Percentiles rank a stretch among this genome's conserved stretches.
phyloP scores from a whole-genome alignment of 1,140 invertebrate genomes.

The Stegodyphus mimosarum region DNA sequence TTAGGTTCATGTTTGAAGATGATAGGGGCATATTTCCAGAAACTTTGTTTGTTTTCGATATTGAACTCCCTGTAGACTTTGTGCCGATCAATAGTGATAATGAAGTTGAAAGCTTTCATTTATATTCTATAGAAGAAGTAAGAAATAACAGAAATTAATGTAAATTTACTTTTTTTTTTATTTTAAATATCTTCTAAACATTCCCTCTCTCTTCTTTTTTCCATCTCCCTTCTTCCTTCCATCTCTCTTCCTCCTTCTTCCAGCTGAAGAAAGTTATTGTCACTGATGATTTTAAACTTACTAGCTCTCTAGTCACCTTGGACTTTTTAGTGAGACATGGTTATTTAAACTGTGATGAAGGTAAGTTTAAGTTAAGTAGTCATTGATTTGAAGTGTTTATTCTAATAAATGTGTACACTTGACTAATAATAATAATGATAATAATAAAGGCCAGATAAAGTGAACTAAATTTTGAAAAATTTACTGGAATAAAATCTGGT shows the following conservation, averaged over 20 bases:
- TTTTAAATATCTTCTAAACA: no score
- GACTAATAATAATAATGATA: not conserved
- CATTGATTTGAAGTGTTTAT: not conserved
- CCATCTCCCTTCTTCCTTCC: no score
- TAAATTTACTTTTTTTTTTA: no score
- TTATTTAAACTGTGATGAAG: constrained; percentile 81
- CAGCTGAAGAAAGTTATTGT: constrained; percentile 79
- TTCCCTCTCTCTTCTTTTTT: no score
- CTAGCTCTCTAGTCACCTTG: constrained; percentile 87
- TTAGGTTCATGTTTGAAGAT: constrained; percentile 89
- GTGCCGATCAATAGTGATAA: constrained; percentile 89
- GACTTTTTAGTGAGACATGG: constrained; percentile 93
- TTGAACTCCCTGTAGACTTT: constrained; percentile 90
- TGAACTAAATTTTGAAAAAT: not conserved
- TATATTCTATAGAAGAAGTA: constrained; percentile 79
- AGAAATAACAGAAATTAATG: no score
- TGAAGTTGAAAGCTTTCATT: constrained; percentile 90
- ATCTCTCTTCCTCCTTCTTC: constrained; percentile 64
- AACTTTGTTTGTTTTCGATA: constrained; percentile 94
- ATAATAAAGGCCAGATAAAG: not conserved
- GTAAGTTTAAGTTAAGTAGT: constrained; percentile 9
- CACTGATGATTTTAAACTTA: constrained; percentile 89
- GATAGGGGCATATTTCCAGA: constrained; percentile 92
- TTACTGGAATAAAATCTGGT: not conserved
- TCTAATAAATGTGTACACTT: not conserved